Conservation (phyloP, 2,888 invertebrate species). For the Polyploca ridens region DNA sequence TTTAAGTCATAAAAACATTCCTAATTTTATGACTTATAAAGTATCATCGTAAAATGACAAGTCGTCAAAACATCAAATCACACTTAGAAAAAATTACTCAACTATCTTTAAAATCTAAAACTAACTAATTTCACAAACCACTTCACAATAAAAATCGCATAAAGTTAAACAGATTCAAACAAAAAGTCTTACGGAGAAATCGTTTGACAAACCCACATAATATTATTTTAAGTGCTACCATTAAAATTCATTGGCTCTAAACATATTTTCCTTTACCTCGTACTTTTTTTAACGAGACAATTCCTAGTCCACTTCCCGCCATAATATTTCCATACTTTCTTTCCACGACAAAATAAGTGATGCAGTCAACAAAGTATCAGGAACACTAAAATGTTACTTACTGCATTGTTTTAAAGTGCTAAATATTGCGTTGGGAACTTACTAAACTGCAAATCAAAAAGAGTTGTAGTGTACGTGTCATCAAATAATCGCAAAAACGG, state of each 20-base stretch:
- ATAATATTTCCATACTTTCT: constrained; percentile 77
- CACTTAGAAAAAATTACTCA: constrained; percentile 13
- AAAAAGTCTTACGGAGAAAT: constrained; percentile 48
- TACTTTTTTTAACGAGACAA: constrained; percentile 70
- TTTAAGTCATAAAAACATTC: background rate
- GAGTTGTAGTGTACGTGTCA: constrained; percentile 37
- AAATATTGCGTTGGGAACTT: background rate
- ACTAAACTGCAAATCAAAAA: background rate
- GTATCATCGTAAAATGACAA: constrained; percentile 8
- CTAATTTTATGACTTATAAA: constrained; percentile 4
- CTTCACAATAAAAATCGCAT: constrained; percentile 45
- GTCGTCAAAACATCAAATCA: background rate
- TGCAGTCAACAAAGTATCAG: too few species aligned
- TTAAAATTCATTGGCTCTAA: constrained; percentile 77
- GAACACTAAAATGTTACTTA: background rate
- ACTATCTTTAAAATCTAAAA: constrained; percentile 17
- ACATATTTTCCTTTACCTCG: constrained; percentile 59
- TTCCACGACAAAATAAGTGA: constrained; percentile 19
- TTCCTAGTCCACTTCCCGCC: constrained; percentile 77
- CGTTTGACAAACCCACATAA: constrained; percentile 30
- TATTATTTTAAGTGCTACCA: constrained; percentile 50
- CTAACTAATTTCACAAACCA: constrained; percentile 30
- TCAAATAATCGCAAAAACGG: constrained; percentile 64
- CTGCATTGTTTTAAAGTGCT: background rate
- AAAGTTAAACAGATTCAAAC: constrained; percentile 45